Base-by-base conservation (phyloP, 2,888 invertebrate genomes). In the Calliopum simillimum region DNA sequence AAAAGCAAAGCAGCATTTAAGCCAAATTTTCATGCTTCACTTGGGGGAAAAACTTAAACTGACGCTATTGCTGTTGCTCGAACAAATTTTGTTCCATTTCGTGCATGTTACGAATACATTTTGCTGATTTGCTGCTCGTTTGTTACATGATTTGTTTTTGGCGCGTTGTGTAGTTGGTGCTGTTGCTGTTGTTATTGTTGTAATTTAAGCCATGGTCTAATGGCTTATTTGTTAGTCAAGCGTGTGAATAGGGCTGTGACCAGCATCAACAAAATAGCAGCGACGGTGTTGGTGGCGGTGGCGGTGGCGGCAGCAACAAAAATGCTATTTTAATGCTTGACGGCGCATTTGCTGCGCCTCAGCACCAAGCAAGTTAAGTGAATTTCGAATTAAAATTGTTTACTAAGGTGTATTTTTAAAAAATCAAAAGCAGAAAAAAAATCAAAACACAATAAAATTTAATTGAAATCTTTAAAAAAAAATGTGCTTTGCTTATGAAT, bases 161-260 rank as follows among this genome's bases (percentile, higher is more conserved):
- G 16, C 33, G 47, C 47, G 47, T 67, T 5, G 25, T 46, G 47
- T 25, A 16, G 64, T 51, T 51, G 8, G 33, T 6, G 43, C 16
- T 58, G 46, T n/a, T 47, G 56, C 8, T n/a, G 46, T 4, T 3
- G 5, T 21, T 19, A 33, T 5, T 64, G 13, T 53, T 51, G 13
- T 44, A 21, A 25, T 58, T 58, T 47, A 14, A 53, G 33, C 55
- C 66, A 56, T 33, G 67, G 47, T 67, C 47, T 47, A 67, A 58
- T 58, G 67, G 47, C 33, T 49, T 44, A 58, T 67, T 67, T 56
- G 67, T 47, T 58, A 58, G 67, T 67, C 43, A 67, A 47, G 67
- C 58, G 67, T 67, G 47, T 65, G 53, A 65, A 51, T 51, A 53
- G 53, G 64, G 53, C 64, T 43, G 64, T 23, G 33, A 19, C n/a